phyloP scores from a whole-genome alignment of 37 sponge, comb jelly and placozoan species.

The Trichoplax adhaerens region DNA sequence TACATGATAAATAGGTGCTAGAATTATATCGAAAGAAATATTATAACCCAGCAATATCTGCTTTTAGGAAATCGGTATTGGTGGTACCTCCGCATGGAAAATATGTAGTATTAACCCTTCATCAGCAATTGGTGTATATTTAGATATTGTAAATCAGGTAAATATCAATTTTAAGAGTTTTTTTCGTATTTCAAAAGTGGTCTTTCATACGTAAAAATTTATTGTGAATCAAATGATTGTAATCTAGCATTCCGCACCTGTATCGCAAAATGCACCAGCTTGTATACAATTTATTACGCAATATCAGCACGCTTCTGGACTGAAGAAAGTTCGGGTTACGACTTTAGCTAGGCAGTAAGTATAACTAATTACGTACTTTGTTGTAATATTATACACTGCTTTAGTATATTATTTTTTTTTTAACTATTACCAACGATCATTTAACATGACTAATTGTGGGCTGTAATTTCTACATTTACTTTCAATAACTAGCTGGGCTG shows the following conservation, averaged over 20 bases:
- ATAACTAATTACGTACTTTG: constrained; percentile 2
- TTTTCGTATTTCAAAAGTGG: no score
- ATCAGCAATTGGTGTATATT: constrained; percentile 53
- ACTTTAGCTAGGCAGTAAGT: constrained; percentile 93
- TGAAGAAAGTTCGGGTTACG: constrained; percentile 89
- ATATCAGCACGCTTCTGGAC: constrained; percentile 85
- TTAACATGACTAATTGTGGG: neutral
- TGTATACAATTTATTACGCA: constrained; percentile 88
- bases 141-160: constrained; percentile 85
- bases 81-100: constrained; percentile 84
- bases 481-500: constrained; percentile 60
- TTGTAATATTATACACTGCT: neutral
- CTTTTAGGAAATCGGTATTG: constrained; percentile 82
- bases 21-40: neutral
- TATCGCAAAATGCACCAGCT: constrained; percentile 73
- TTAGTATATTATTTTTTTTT: neutral
- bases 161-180: neutral
- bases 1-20: neutral
- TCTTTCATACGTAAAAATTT: no score
- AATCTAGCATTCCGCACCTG: constrained; percentile 45
- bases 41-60: neutral
- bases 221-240: neutral
- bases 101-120: constrained; percentile 70
- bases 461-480: neutral
- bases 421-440: neutral